Evolutionary conservation across 2,113 vertebrate genomes (phyloP).

Genomic region (Pluvianellus socialis): DNA sequence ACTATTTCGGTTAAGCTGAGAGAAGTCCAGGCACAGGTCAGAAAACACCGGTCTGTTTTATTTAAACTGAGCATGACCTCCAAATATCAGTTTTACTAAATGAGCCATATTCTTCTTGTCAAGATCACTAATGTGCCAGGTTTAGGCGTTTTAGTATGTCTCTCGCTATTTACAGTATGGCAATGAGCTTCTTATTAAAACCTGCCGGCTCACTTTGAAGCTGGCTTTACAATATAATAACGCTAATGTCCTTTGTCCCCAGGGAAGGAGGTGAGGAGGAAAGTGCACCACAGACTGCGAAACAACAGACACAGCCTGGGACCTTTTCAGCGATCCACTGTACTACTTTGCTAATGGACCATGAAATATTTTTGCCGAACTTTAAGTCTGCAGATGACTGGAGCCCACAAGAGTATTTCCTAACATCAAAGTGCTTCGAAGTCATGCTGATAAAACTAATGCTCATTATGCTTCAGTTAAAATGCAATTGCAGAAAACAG

Average conservation of each 20-base stretch:
- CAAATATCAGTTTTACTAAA: slow-evolving; percentile 37
- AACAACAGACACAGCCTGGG: not conserved
- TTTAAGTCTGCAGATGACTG: not conserved
- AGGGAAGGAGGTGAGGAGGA: slow-evolving; percentile 10
- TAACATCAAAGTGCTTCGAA: not conserved
- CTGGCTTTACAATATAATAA: slow-evolving; percentile 22
- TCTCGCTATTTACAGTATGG: slow-evolving; percentile 19
- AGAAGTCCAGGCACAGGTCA: not conserved
- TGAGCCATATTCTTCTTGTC: slow-evolving; percentile 4
- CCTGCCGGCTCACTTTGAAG: slow-evolving; percentile 38
- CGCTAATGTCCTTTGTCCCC: not conserved
- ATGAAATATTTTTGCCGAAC: slow-evolving; percentile 34
- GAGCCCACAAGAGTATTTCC: not conserved
- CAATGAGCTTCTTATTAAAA: slow-evolving; percentile 35
- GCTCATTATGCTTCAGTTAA: slow-evolving; percentile 12
- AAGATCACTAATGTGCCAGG: slow-evolving; percentile 13
- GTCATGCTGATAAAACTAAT: not conserved
- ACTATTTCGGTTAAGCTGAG: not conserved
- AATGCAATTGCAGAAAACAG: not conserved
- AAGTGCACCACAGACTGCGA: not conserved
- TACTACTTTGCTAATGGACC: slow-evolving; percentile 4
- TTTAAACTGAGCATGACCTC: slow-evolving; percentile 11
- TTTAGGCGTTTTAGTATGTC: not conserved
- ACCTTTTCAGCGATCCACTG: not conserved
- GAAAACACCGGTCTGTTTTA: not conserved